Conservation (phyloP, 2,113 vertebrate genomes). For the Oryzias celebensis region DNA sequence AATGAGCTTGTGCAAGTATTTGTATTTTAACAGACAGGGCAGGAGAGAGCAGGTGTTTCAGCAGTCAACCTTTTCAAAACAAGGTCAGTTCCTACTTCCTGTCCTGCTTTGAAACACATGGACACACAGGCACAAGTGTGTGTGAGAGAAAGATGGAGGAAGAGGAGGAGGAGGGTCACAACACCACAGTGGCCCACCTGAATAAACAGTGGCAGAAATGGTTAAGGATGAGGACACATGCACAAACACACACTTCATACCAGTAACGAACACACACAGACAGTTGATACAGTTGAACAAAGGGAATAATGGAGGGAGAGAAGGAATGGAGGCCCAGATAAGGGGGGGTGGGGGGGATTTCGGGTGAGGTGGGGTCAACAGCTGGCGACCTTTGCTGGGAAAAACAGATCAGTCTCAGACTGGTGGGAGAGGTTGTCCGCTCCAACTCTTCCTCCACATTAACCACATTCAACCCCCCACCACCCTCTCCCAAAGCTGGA, state of each 20-base stretch:
- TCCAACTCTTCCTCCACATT: slow-evolving; percentile 45
- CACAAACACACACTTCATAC: slow-evolving; percentile 42
- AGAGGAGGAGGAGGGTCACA: slow-evolving; percentile 30
- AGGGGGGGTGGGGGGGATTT: slow-evolving; percentile 8
- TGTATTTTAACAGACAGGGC: slow-evolving; percentile 14
- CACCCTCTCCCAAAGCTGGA: slow-evolving; percentile 37
- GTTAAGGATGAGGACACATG: slow-evolving; percentile 65
- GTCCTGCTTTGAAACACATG: slow-evolving; percentile 34
- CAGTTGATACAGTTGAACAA: slow-evolving; percentile 65
- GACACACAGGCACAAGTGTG: slow-evolving; percentile 36
- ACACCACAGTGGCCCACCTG: slow-evolving; percentile 74
- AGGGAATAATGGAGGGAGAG: slow-evolving; percentile 16
- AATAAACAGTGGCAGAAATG: slow-evolving; percentile 78
- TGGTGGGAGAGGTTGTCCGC: slow-evolving; percentile 64
- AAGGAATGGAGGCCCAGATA: slow-evolving; percentile 13
- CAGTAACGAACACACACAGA: slow-evolving; percentile 46
- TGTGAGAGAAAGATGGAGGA: slow-evolving; percentile 23
- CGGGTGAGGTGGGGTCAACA: slow-evolving; percentile 71
- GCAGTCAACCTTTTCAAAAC: slow-evolving; percentile 59
- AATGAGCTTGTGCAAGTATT: neutral
- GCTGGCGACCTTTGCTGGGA: slow-evolving; percentile 78
- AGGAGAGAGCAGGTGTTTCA: slow-evolving; percentile 52
- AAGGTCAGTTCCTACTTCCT: slow-evolving; percentile 53
- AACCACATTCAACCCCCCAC: slow-evolving; percentile 20
- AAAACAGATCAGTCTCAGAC: slow-evolving; percentile 72